Evolutionary conservation across 2,888 invertebrate species (phyloP).

Genomic region (Bedellia somnulentella): DNA sequence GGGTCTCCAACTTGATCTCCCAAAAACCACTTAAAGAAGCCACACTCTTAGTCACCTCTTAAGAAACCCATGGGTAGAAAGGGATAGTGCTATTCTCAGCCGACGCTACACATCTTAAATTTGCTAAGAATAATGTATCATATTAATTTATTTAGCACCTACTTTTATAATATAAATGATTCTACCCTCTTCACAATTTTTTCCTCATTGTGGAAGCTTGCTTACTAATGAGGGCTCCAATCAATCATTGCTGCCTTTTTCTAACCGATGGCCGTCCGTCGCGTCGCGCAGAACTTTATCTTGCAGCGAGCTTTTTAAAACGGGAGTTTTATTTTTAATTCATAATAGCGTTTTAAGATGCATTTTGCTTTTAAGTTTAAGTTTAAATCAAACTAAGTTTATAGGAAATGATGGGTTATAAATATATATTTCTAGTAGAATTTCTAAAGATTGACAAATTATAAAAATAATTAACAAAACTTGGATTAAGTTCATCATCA

Average conservation of each 20-base stretch:
- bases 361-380: background rate
- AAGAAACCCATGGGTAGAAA: no score
- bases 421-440: background rate
- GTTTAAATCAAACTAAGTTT: background rate
- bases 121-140: background rate
- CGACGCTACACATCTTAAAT: background rate
- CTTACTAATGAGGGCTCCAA: conserved; percentile 9
- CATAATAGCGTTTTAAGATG: background rate
- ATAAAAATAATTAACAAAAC: no score
- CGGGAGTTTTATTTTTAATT: conserved; percentile 1
- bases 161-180: conserved; percentile 1
- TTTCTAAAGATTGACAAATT: no score
- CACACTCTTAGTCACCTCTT: no score
- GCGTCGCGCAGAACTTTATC: conserved; percentile 3
- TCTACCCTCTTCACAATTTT: conserved; percentile 3
- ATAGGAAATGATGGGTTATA: background rate
- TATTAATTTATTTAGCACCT: conserved; percentile 1
- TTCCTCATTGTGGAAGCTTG: no score
- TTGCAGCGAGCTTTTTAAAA: no score
- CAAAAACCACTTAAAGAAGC: no score
- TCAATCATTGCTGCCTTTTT: conserved; percentile 13
- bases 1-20: no score
- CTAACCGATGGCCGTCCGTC: conserved; percentile 9
- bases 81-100: background rate
- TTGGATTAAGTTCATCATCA: no score